Evolutionary conservation across 2,888 invertebrate genomes (phyloP).

Genomic region (Epicampocera succincta): DNA sequence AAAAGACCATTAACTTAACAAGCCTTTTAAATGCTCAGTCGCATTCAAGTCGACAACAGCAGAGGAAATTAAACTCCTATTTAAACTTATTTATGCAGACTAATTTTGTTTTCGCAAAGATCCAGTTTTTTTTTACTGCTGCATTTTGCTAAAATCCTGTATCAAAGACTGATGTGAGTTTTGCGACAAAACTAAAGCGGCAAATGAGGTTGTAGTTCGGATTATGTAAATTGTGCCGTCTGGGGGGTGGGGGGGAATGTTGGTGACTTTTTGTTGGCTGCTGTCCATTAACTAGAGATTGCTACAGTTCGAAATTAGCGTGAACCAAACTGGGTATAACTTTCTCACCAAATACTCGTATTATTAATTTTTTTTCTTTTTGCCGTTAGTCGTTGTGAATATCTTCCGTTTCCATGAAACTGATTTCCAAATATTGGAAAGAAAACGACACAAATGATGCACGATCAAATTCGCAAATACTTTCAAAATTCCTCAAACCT

Average conservation of each 20-base stretch:
- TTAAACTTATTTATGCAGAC: conserved; percentile 9
- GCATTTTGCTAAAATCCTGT: neutral
- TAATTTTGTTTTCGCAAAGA: conserved; percentile 3
- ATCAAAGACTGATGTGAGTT: conserved; percentile 17
- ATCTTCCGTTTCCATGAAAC: neutral
- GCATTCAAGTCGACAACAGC: conserved; percentile 13
- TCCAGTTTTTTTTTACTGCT: conserved; percentile 29
- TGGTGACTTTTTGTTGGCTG: neutral
- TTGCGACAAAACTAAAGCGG: conserved; percentile 3
- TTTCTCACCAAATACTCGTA: neutral
- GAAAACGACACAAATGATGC: no score
- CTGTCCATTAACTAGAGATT: neutral
- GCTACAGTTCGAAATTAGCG: neutral
- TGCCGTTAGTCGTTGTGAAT: neutral
- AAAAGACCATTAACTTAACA: conserved; percentile 15
- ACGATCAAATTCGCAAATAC: no score
- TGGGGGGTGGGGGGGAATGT: no score
- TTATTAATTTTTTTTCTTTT: neutral
- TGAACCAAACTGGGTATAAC: neutral
- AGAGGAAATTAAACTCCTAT: conserved; percentile 36
- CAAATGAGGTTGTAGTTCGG: conserved; percentile 7
- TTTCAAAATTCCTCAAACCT: no score
- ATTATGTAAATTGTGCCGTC: conserved; percentile 24
- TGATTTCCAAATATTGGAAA: neutral
- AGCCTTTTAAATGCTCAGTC: neutral